phyloP scores from a whole-genome alignment of 1,140 invertebrate genomes.

The Rhagoletis pomonella region DNA sequence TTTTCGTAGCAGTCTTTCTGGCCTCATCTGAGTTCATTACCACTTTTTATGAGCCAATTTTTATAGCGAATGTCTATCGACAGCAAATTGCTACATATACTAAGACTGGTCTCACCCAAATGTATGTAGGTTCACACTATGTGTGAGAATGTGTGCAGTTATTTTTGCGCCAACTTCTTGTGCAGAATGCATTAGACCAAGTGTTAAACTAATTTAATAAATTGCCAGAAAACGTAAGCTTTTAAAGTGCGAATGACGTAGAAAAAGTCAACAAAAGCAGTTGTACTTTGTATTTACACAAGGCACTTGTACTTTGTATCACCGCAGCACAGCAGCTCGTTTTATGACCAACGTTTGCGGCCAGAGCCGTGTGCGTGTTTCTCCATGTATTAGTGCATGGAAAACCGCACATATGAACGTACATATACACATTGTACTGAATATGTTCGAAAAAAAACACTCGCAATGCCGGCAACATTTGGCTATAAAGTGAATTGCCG shows the following conservation, averaged over 20 bases:
- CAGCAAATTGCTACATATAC: not conserved
- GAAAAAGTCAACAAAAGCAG: too few relatives aligned
- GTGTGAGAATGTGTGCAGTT: not conserved
- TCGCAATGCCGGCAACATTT: conserved; percentile 13
- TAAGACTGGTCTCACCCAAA: not conserved
- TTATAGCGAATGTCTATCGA: not conserved
- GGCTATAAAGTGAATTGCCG: conserved; percentile 28
- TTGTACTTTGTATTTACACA: not conserved
- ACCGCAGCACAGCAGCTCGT: not conserved
- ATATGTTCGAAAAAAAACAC: too few relatives aligned
- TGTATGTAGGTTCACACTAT: too few relatives aligned
- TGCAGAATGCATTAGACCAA: not conserved
- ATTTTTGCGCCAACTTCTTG: not conserved
- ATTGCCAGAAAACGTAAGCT: not conserved
- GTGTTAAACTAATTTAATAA: not conserved
- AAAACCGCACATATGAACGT: too few relatives aligned
- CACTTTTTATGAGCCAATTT: conserved; percentile 25
- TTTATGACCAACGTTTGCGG: not conserved
- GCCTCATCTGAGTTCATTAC: conserved; percentile 30
- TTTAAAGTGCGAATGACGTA: not conserved
- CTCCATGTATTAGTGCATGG: too few relatives aligned
- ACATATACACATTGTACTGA: too few relatives aligned
- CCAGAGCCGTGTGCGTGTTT: too few relatives aligned
- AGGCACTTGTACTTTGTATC: not conserved
- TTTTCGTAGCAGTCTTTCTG: not conserved